Base-by-base conservation (phyloP, 2,113 vertebrate species). In the Myotis brandtii region DNA sequence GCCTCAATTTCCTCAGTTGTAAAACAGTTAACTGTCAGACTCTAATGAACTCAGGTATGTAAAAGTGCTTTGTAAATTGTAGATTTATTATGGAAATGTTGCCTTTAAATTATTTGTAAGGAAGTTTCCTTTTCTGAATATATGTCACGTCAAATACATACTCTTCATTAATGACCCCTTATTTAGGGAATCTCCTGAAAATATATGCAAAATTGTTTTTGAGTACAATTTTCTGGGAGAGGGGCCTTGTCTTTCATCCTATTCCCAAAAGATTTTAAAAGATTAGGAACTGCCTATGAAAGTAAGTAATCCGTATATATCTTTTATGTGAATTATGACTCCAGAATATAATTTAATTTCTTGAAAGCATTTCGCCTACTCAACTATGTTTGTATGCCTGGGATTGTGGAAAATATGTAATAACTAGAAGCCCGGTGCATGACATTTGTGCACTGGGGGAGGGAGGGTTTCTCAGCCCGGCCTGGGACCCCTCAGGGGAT, bases 261-360 rank as follows among this genome's bases (percentile, higher is more conserved):
- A 17, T 90, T 94, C 12, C 11, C 64, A 91, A 66, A 92, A 18
- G 34, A 95, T 91, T 84, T 46, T 88, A 89, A 88, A 93, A 40
- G 16, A 81, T 34, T 91, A 64, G 32, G 25, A 72, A 88, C 23
- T n/a, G 72, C 20, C 34, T 86, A 6, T 89, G 80, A 83, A 85
- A 89, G 48, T 83, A 85, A 89, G 48, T 84, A 83, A 72, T 87
- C n/a, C 50, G 87, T 73, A 91, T 88, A 0, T 76, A 27, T 75
- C n/a, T 82, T 87, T n/a, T 89, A 9, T 88, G 69, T 87, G 52
- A 64, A 75, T 82, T 84, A 67, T 34, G 50, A 89, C 62, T 88
- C 43, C 34, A 81, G 56, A 54, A 40, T 91, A 54, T 72, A 32
- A 20, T n/a, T 48, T 96, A 69, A 54, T 86, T 89, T 82, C 27